Evolutionary conservation across 92 coral and sea anemone genomes (phyloP), one percentile per base, ranked within the genome.

Genomic region (Umimayanthus chanpuru): DNA sequence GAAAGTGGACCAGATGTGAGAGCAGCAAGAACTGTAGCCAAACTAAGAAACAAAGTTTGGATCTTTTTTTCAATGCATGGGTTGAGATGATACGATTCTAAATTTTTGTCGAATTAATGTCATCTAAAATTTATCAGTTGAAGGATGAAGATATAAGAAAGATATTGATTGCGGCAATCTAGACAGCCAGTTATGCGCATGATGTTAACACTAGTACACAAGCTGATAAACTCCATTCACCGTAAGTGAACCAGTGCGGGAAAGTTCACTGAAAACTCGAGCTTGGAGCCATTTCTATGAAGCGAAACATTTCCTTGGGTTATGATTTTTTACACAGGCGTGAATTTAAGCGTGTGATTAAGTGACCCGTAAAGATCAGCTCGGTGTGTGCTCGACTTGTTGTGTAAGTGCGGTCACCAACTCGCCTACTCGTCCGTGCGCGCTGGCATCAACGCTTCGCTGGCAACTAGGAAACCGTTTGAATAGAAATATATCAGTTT

Each of bases 91-190:
- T 16, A 75, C 79, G 49, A 75, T 82, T 55, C 41, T 30, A 23
- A 39, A 43, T 70, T 68, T 53, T 83, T 83, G 25, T 25, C 23
- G 44, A 25, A 44, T 68, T 68, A 41, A 29, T 43, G 20, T 83
- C 87, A 83, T 83, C 36, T 68, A 83, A 83, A 43, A 83, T 83
- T 83, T 50, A 83, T 67, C 78, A 83, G 40, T 30, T 23, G 78
- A 68, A 38, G 41, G 76, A 28, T 32, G 38, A 38, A 64, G 25
- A 5, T 64, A 40, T 4, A 5, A 20, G 39, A 25, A 6, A 26
- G 25, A 29, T 50, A 78, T 25, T 78, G 65, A 49, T 49, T 41
- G 10, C 18, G 23, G 28, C 67, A 40, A 26, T 67, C 4, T 41
- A 28, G 23, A 30, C 38, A 26, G 77, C 16, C 23, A 25, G 39